Conservation (phyloP, 2,797 vertebrate species). For the Sebastes trivittatus region DNA sequence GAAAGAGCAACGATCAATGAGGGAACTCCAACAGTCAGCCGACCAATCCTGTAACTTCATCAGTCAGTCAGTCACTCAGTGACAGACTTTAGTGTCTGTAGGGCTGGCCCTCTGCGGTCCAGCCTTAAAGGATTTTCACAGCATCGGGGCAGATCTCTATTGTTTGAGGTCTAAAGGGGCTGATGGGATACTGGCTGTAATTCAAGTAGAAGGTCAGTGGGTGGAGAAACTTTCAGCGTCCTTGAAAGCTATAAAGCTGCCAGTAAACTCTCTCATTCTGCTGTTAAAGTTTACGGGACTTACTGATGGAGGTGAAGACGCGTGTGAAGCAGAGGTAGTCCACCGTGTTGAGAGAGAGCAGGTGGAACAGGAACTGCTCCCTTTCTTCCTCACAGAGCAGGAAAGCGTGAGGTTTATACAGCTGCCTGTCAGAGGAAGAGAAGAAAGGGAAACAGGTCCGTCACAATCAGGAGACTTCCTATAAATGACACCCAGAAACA, state of each 20-base stretch:
- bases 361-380: constrained; percentile 97
- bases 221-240: not conserved
- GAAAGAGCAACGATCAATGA: too few species aligned
- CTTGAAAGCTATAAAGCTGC: not conserved
- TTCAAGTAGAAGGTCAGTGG: not conserved
- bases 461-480: not conserved
- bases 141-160: not conserved
- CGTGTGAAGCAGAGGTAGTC: constrained; percentile 99
- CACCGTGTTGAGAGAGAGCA: constrained; percentile 96
- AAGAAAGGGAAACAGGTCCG: not conserved
- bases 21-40: too few species aligned
- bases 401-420: constrained; percentile 97
- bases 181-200: not conserved
- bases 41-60: too few species aligned
- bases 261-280: constrained; percentile 4
- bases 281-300: constrained; percentile 63
- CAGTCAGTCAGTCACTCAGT: too few species aligned
- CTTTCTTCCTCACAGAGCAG: constrained; percentile 96
- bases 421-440: constrained; percentile 82
- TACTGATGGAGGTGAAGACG: constrained; percentile 96
- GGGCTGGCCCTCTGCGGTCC: too few species aligned
- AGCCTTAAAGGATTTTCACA: not conserved
- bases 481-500: not conserved
- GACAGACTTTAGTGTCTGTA: too few species aligned
- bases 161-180: not conserved